Evolutionary conservation across 2,888 invertebrate species (phyloP), one percentile per base, ranked within the genome.

Genomic region (Dryobota labecula): DNA sequence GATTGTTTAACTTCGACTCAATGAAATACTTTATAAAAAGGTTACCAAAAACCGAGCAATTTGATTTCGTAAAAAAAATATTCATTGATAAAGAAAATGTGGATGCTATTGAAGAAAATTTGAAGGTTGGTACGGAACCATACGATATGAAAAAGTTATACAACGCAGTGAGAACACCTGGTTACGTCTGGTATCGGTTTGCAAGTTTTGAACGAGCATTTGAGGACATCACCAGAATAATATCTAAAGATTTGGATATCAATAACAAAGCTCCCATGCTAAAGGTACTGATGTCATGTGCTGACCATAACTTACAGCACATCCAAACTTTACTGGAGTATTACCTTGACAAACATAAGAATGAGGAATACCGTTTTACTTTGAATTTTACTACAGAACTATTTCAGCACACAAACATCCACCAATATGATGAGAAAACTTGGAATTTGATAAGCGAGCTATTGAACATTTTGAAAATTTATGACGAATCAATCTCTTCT

Each of bases 161-260:
- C 57, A 58, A 70, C n/a, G 58, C 47, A 54, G 70, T 78, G 38
- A 57, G 54, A 66, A 73, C 68, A 47, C 76, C 83, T 43, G 73
- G 80, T 66, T 88, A 92, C 69, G 57, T 84, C 15, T 94, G 93
- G 93, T 94, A 93, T 74, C 84, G 82, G 49, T 92, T 90, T 80
- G 91, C 93, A 4, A 87, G 90, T 47, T 94, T 94, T 79, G 84
- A 88, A 65, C 80, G 77, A 5, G 94, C 94, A 18, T 92, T 94
- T 79, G 63, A 74, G 18, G 91, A 92, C 70, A 78, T 85, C 13
- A 85, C 82, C n/a, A 74, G 47, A 60, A 53, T 84, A 30, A 77
- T 85, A 67, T 72, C 78, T 5, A 75, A 70, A n/a, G 83, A 82
- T 68, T 56, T 78, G 18, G 84, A 87, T 57, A 74, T 79, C 9